Percentiles rank a stretch among this genome's conserved stretches.
Evolutionary conservation across 2,113 vertebrate species (phyloP).

Genomic region (Thalassoma bifasciatum): DNA sequence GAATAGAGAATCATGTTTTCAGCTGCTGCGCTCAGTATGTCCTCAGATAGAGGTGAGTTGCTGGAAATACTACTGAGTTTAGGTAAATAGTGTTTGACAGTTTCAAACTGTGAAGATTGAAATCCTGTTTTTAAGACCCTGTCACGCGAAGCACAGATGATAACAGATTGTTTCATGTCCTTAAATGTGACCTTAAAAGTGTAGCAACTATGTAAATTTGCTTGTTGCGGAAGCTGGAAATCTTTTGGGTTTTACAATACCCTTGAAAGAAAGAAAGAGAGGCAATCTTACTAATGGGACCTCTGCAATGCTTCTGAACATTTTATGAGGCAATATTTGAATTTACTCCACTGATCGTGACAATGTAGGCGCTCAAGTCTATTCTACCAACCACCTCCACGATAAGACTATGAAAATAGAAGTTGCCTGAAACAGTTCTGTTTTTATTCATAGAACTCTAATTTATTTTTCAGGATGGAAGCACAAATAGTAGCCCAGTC

Average conservation of each 20-base stretch:
- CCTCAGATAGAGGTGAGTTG: constrained; percentile 84
- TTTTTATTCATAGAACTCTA: not conserved
- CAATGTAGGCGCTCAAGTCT: no score
- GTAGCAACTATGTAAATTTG: not conserved
- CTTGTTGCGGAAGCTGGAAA: not conserved
- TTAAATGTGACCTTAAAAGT: not conserved
- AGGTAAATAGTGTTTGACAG: no score
- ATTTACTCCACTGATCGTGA: no score
- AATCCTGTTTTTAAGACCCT: not conserved
- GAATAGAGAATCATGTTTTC: constrained; percentile 85
- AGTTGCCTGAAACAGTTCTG: no score
- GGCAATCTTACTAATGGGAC: not conserved
- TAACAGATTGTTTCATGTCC: not conserved
- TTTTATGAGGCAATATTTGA: no score
- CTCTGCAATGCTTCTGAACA: no score
- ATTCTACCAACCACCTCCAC: no score
- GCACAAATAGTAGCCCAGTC: constrained; percentile 74
- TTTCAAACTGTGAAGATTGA: no score
- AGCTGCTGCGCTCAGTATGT: constrained; percentile 85
- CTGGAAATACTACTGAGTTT: no score
- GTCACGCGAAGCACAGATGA: not conserved
- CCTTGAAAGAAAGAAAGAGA: not conserved
- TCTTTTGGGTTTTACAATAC: not conserved
- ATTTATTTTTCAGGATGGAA: constrained; percentile 71
- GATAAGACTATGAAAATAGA: no score